Conservation (phyloP, 2,113 vertebrate genomes). For the Morone chrysops region DNA sequence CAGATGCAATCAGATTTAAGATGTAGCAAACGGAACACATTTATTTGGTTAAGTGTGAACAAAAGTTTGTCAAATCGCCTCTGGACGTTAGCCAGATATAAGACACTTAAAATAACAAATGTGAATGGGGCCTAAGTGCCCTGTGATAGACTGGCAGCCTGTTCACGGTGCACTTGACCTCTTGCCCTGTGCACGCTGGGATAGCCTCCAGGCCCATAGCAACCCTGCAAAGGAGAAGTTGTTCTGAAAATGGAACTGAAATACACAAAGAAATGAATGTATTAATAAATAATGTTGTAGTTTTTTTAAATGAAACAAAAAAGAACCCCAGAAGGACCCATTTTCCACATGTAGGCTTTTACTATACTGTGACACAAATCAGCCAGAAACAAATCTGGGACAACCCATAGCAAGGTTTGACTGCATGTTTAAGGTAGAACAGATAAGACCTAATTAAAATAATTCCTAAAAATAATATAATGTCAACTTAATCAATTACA, state of each 20-base stretch:
- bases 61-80: constrained; percentile 10
- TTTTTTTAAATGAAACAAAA: neutral
- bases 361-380: neutral
- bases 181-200: neutral
- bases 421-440: neutral
- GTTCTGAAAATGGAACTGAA: neutral
- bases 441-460: neutral
- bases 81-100: neutral
- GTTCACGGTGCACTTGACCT: neutral
- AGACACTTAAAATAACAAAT: constrained; percentile 5
- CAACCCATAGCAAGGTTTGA: no score
- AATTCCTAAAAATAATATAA: neutral
- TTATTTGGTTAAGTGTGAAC: constrained; percentile 1
- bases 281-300: neutral
- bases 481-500: neutral
- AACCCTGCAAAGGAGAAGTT: neutral
- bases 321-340: no score
- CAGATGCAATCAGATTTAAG: neutral
- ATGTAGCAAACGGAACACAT: neutral
- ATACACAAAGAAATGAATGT: neutral
- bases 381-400: neutral
- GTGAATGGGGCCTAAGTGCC: neutral
- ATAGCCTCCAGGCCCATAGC: neutral
- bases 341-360: neutral
- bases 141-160: neutral